Conservation (phyloP, 2,888 invertebrate species). For the Limnephilus marmoratus region DNA sequence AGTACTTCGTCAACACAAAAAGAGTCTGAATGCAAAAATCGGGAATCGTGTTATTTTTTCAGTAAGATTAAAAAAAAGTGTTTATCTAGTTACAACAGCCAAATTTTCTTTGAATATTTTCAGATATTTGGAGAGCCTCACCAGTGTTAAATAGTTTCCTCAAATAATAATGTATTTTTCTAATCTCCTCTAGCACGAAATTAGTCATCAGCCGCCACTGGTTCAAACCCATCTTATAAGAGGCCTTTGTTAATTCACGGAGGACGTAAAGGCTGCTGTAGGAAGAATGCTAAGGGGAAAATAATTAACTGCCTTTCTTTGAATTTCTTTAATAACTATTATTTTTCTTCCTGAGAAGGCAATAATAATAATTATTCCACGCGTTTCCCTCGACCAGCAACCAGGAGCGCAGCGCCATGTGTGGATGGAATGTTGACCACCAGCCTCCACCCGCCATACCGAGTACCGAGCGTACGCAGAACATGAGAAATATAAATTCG, state of each 20-base stretch:
- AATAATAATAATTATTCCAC: background rate
- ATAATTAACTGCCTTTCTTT: background rate
- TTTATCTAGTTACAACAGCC: background rate
- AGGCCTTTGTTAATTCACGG: background rate
- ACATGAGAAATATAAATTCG: conserved; percentile 29
- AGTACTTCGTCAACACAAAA: background rate
- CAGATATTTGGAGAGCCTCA: too few species aligned
- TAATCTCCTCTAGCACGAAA: background rate
- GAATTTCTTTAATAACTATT: background rate
- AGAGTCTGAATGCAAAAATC: too few species aligned
- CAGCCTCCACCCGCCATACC: background rate
- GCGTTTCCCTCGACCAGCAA: background rate
- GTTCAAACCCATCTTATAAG: background rate
- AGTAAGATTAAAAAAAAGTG: background rate
- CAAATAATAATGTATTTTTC: background rate
- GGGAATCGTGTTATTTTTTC: too few species aligned
- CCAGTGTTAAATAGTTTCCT: too few species aligned
- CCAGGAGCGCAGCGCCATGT: conserved; percentile 9
- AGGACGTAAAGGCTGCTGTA: background rate
- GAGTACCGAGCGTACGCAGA: background rate
- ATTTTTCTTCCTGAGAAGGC: background rate
- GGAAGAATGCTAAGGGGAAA: background rate
- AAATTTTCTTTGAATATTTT: too few species aligned
- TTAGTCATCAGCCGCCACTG: background rate
- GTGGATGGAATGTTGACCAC: background rate